Percentiles rank a stretch among this genome's conserved stretches.
These are phyloP conservation scores for Crenuchus spilurus DNA, from an alignment of 2,797 vertebrate species.

Conservation along the genomic window DNA sequence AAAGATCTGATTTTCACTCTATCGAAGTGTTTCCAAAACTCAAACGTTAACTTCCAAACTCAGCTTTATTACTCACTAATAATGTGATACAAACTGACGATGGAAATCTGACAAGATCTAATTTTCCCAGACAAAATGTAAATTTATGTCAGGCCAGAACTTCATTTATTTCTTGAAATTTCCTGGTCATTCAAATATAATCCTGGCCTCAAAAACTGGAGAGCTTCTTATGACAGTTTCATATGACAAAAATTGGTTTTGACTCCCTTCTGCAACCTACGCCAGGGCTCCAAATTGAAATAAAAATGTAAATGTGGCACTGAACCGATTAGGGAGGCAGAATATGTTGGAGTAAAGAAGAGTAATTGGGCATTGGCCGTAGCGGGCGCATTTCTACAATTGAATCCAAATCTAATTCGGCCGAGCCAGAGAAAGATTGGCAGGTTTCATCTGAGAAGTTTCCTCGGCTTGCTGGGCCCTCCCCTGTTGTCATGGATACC, in stretches of 20 bases:
- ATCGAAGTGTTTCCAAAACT: constrained; percentile 3
- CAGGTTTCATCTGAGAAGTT: constrained; percentile 54
- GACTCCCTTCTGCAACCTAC: constrained; percentile 80
- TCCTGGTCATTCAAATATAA: constrained; percentile 32
- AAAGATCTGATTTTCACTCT: background rate
- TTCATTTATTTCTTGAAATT: constrained; percentile 47
- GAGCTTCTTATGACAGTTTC: constrained; percentile 39
- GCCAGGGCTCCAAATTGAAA: constrained; percentile 86
- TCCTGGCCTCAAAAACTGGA: constrained; percentile 20
- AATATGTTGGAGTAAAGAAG: constrained; percentile 56
- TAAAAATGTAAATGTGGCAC: constrained; percentile 91
- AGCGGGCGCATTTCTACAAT: constrained; percentile 48
- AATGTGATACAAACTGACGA: constrained; percentile 35
- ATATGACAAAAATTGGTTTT: constrained; percentile 36
- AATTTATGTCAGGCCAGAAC: constrained; percentile 49
- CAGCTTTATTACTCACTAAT: constrained; percentile 15
- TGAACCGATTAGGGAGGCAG: constrained; percentile 72
- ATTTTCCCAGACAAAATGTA: constrained; percentile 42
- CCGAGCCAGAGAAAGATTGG: constrained; percentile 57
- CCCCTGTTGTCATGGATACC: constrained; percentile 53
- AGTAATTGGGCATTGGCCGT: constrained; percentile 56
- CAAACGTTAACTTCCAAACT: background rate
- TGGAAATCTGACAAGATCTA: constrained; percentile 28
- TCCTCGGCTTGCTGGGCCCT: constrained; percentile 35
- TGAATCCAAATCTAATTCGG: constrained; percentile 75